phyloP scores from a whole-genome alignment of 2,888 invertebrate species.

The Camptogramma bilineatum region DNA sequence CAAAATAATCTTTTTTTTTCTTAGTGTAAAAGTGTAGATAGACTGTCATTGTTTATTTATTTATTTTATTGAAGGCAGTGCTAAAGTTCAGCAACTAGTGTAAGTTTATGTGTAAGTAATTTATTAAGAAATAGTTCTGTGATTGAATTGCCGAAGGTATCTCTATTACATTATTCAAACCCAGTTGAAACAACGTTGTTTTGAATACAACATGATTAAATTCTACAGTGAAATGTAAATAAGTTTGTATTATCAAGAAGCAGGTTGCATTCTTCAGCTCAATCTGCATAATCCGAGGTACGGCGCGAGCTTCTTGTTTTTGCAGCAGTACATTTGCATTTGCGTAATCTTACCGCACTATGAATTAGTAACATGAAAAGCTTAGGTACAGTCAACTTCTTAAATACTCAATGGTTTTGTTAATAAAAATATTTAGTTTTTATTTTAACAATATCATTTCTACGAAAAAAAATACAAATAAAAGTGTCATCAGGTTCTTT shows the following conservation, averaged over 20 bases:
- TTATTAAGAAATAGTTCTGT: not conserved
- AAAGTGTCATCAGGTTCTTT: no score
- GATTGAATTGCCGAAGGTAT: not conserved
- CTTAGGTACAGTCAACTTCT: not conserved
- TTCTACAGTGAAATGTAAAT: not conserved
- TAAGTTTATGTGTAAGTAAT: no score
- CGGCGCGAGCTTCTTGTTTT: not conserved
- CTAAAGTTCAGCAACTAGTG: no score
- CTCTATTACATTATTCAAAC: not conserved
- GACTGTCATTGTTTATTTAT: no score
- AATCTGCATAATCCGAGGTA: not conserved
- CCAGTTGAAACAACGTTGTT: not conserved
- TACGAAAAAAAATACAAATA: no score
- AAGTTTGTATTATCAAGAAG: not conserved
- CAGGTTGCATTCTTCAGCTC: not conserved
- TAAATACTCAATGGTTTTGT: not conserved
- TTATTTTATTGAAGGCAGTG: no score
- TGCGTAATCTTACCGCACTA: not conserved
- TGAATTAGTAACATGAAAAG: not conserved
- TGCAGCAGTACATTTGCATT: not conserved
- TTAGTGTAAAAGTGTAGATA: no score
- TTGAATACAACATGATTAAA: not conserved
- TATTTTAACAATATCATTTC: no score
- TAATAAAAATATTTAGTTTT: not conserved
- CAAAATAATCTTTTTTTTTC: no score